These are phyloP conservation scores for Orthosia gracilis DNA, from an alignment of 2,888 invertebrate genomes.

Conservation along the genomic window DNA sequence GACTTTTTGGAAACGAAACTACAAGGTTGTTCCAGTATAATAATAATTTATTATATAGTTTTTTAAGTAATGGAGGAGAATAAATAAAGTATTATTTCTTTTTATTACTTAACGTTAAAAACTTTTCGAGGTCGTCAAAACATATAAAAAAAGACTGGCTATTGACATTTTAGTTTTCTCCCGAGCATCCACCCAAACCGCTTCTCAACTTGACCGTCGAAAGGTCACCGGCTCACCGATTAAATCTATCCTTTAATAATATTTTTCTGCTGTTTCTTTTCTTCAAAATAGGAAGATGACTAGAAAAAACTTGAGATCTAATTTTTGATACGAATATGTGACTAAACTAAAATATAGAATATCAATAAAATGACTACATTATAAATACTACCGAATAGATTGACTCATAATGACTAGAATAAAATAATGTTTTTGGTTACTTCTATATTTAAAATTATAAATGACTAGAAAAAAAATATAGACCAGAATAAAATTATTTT, in stretches of 20 bases:
- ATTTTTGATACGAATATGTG: constrained; percentile 3
- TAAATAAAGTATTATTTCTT: background rate
- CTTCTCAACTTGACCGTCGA: background rate
- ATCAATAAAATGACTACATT: constrained; percentile 45
- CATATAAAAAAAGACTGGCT: background rate
- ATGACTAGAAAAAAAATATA: constrained; percentile 17
- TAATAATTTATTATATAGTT: background rate
- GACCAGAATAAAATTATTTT: background rate
- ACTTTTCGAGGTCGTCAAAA: background rate
- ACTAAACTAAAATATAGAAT: no score
- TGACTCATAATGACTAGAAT: constrained; percentile 11
- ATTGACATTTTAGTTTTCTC: background rate
- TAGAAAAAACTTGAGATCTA: constrained; percentile 11
- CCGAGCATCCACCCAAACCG: background rate
- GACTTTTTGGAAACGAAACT: background rate
- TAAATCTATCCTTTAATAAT: background rate
- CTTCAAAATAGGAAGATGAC: background rate
- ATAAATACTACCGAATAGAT: no score
- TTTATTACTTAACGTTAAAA: background rate
- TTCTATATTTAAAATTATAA: background rate
- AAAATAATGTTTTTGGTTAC: constrained; percentile 5
- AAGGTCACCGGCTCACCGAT: constrained; percentile 28
- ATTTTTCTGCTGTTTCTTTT: background rate
- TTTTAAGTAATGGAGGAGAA: background rate
- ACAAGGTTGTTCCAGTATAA: background rate